Percentiles rank a stretch among this genome's conserved stretches.
phyloP scores from a whole-genome alignment of 2,888 invertebrate species.

The Leptarthrus brevirostris region DNA sequence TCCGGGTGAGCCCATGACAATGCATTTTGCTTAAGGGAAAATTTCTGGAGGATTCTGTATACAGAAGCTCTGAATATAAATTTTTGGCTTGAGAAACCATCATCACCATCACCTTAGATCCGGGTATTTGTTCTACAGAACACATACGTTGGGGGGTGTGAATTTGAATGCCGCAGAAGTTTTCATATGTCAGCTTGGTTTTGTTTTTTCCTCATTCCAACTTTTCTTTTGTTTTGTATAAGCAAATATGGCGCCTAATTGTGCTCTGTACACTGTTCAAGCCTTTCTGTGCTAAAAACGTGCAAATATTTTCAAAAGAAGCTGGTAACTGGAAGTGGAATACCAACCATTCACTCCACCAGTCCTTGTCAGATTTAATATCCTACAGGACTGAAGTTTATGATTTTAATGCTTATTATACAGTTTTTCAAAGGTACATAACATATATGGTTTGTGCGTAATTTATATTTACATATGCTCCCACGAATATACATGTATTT shows the following conservation, averaged over 20 bases:
- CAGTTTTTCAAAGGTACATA: too few relatives aligned
- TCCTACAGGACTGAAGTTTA: too few relatives aligned
- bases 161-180: constrained; percentile 12
- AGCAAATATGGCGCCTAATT: constrained; percentile 52
- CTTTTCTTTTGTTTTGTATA: constrained; percentile 48
- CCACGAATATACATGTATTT: too few relatives aligned
- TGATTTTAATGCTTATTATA: too few relatives aligned
- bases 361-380: too few relatives aligned
- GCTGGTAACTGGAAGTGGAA: neutral
- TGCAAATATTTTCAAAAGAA: neutral
- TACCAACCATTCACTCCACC: neutral
- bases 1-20: constrained; percentile 31
- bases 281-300: constrained; percentile 6
- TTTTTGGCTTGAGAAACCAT: constrained; percentile 43
- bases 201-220: constrained; percentile 37
- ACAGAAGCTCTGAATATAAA: constrained; percentile 22
- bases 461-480: too few relatives aligned
- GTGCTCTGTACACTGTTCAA: constrained; percentile 35
- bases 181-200: constrained; percentile 22
- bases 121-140: constrained; percentile 22
- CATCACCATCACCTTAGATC: constrained; percentile 36
- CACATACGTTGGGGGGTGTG: constrained; percentile 12
- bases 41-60: constrained; percentile 19
- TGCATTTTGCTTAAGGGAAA: constrained; percentile 23
- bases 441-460: too few relatives aligned